Percentiles rank a stretch among this genome's conserved stretches.
Conservation (phyloP, 2,888 invertebrate species). For the Aphelenchoides bicaudatus region DNA sequence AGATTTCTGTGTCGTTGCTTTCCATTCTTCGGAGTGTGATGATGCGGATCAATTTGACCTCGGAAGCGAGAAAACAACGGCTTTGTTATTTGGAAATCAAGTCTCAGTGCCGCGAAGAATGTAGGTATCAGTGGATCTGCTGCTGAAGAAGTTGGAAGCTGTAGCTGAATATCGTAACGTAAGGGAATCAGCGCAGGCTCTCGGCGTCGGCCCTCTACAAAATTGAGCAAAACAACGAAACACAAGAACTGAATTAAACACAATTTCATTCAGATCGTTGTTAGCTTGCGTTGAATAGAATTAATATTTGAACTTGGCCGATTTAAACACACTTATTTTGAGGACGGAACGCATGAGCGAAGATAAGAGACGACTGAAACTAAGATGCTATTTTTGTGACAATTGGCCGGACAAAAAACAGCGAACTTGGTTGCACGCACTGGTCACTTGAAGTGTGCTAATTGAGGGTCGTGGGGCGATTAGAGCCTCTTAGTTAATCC, state of each 20-base stretch:
- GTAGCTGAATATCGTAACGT: constrained; percentile 37
- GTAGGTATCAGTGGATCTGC: constrained; percentile 37
- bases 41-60: too few relatives aligned
- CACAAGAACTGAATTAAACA: constrained; percentile 7
- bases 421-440: too few relatives aligned
- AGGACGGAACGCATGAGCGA: neutral
- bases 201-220: neutral
- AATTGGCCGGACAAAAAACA: too few relatives aligned
- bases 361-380: too few relatives aligned
- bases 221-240: neutral
- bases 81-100: constrained; percentile 35
- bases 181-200: constrained; percentile 26
- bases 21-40: too few relatives aligned
- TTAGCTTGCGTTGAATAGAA: too few relatives aligned
- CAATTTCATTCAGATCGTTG: too few relatives aligned
- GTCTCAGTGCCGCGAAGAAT: constrained; percentile 32
- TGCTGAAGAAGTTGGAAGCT: constrained; percentile 36
- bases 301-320: neutral
- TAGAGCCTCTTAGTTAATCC: too few relatives aligned
- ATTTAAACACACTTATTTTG: neutral
- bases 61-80: constrained; percentile 23
- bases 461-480: too few relatives aligned
- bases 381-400: too few relatives aligned
- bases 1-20: too few relatives aligned
- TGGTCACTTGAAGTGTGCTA: too few relatives aligned